A percentile compares a stretch with the other conserved stretches of the same genome.
Evolutionary conservation across 2,797 vertebrate genomes (phyloP).

Genomic region (Momotus momota): DNA sequence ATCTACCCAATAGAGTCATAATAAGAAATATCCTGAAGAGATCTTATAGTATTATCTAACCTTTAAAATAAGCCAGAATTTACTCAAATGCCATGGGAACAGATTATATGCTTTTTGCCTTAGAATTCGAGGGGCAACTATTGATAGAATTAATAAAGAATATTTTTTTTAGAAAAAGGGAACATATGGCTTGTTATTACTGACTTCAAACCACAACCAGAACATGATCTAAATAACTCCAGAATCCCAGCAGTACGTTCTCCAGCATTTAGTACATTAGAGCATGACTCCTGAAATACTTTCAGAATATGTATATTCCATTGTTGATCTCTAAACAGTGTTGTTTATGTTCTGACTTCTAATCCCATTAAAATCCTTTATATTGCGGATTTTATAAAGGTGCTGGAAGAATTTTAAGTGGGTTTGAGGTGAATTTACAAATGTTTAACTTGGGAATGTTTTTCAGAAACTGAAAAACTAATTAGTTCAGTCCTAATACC

Average conservation of each 20-base stretch:
- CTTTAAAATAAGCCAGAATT: conserved; percentile 41
- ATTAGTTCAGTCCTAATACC: background rate
- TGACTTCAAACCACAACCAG: conserved; percentile 51
- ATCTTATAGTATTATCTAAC: conserved; percentile 6
- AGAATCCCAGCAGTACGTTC: conserved; percentile 53
- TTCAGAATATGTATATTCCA: background rate
- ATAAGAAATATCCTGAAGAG: background rate
- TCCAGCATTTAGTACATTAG: conserved; percentile 32
- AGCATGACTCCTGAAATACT: conserved; percentile 12
- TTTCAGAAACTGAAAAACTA: conserved; percentile 5
- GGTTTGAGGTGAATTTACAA: background rate
- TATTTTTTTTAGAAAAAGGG: conserved; percentile 31
- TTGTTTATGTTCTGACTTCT: background rate
- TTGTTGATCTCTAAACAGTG: background rate
- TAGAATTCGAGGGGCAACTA: conserved; percentile 3
- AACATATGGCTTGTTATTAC: conserved; percentile 68
- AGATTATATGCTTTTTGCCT: conserved; percentile 7
- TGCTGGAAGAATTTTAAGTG: background rate
- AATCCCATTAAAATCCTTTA: background rate
- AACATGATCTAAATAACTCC: conserved; percentile 49
- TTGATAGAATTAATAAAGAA: conserved; percentile 58
- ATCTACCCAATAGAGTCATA: background rate
- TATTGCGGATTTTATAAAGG: background rate
- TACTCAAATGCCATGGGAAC: conserved; percentile 11
- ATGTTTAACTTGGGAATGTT: background rate